Conservation (phyloP, 2,113 vertebrate genomes). For the Heterotilapia buettikoferi region DNA sequence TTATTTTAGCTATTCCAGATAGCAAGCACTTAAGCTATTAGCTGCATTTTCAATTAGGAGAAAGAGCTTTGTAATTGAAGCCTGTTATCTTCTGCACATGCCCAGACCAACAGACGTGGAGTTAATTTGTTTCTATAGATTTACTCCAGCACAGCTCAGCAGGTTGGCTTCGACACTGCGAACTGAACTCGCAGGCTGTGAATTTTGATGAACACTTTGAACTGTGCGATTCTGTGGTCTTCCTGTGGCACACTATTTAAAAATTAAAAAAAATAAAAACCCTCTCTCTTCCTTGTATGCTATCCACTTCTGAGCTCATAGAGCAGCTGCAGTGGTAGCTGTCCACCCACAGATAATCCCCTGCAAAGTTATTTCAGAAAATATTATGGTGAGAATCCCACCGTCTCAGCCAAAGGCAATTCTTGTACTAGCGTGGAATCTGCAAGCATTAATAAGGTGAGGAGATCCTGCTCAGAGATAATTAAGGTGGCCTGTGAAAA, state of each 20-base stretch:
- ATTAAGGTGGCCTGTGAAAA: constrained; percentile 31
- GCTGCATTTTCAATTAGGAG: constrained; percentile 59
- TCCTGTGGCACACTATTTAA: constrained; percentile 19
- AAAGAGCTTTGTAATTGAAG: constrained; percentile 53
- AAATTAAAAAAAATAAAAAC: background rate
- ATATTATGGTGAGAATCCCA: constrained; percentile 36
- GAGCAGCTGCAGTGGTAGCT: constrained; percentile 13
- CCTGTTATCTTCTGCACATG: constrained; percentile 55
- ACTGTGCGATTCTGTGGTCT: constrained; percentile 1
- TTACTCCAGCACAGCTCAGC: constrained; percentile 48
- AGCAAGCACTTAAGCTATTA: constrained; percentile 60
- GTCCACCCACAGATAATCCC: constrained; percentile 41
- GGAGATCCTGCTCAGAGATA: constrained; percentile 27
- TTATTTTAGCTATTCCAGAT: constrained; percentile 39
- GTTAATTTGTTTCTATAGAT: constrained; percentile 61
- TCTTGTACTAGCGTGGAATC: constrained; percentile 22
- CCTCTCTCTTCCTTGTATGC: background rate
- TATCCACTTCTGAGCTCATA: constrained; percentile 13
- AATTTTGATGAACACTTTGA: constrained; percentile 53
- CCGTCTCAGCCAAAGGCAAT: constrained; percentile 23
- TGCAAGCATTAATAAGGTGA: constrained; percentile 42
- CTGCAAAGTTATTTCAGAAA: constrained; percentile 32
- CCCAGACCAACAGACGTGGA: constrained; percentile 28
- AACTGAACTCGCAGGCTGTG: constrained; percentile 11
- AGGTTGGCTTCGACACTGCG: constrained; percentile 3